Base-by-base conservation (phyloP, 2,888 invertebrate species). In the Tachina lurida region DNA sequence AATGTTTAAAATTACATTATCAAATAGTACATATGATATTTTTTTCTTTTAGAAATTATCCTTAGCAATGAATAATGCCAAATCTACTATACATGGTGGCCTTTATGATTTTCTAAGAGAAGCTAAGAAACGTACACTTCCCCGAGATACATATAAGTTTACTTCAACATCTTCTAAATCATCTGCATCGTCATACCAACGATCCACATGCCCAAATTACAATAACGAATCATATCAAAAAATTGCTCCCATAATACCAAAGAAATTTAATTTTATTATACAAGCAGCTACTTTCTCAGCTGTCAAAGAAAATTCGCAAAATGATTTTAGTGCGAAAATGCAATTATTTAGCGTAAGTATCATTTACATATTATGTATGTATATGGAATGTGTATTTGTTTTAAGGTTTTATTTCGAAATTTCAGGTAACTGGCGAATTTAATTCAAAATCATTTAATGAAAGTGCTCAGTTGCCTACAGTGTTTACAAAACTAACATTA, bases 171-270 rank as follows among this genome's bases (percentile, higher is more conserved):
- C 75, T 49, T 19, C 60, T 19, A 68, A 81, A 80, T 83, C 76
- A 52, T 43, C 74, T 8, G 45, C 67, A 7, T 8, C 56, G 8
- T 60, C 80, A 12, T 39, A 45, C 22, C 65, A 77, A 77, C 58
- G 49, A n/a, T 39, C 81, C n/a, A 10, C 45, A 49, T 19, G 77
- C 22, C 56, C 67, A 71, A 85, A 88, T 68, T 91, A 92, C 49
- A 91, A 90, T 77, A 93, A 93, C 87, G 94, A 95, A 76, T 91
- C 95, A 75, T 94, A 95, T 89, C 94, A 94, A 54, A 94, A 95
- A 91, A 93, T 97, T 85, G 94, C 96, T 31, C 97, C 97, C 41
- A 94, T 97, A 87, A 95, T 97, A 94, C 97, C 97, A 93, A 97
- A 97, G 95, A 96, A 95, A 92, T 95, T 96, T 91, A 95, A 94